These are phyloP conservation scores for Mus spretus DNA, from an alignment of 2,797 vertebrate genomes.

Conservation along the genomic window DNA sequence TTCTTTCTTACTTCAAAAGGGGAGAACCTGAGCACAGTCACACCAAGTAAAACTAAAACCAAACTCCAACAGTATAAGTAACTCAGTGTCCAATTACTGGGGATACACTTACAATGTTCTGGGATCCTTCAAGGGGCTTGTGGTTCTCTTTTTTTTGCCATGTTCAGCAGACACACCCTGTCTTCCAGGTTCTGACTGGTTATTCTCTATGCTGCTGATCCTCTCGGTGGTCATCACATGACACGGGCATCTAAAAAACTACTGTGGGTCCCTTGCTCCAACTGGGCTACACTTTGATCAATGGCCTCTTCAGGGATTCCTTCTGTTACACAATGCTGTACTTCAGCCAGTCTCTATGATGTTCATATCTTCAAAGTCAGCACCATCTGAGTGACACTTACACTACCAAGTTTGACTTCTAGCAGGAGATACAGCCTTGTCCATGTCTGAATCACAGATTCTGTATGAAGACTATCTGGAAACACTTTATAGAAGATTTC, in stretches of 20 bases:
- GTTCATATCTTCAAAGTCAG: not conserved
- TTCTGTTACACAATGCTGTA: not conserved
- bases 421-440: not conserved
- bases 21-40: not conserved
- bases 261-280: not conserved
- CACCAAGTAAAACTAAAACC: not conserved
- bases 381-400: not conserved
- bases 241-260: not conserved
- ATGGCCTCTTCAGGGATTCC: not conserved
- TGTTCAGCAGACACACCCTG: not conserved
- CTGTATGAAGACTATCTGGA: not conserved
- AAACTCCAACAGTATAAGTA: not conserved
- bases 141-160: not conserved
- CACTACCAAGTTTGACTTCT: not conserved
- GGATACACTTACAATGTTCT: not conserved
- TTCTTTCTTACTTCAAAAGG: not conserved
- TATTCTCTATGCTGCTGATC: no score
- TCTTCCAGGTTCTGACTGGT: not conserved
- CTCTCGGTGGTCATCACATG: no score
- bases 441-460: not conserved
- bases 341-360: not conserved
- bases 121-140: not conserved
- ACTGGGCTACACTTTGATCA: not conserved
- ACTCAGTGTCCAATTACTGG: not conserved
- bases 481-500: not conserved